Percentiles rank a stretch among this genome's conserved stretches.
Conservation (phyloP, 2,888 invertebrate genomes). For the Cataglyphis cursor region DNA sequence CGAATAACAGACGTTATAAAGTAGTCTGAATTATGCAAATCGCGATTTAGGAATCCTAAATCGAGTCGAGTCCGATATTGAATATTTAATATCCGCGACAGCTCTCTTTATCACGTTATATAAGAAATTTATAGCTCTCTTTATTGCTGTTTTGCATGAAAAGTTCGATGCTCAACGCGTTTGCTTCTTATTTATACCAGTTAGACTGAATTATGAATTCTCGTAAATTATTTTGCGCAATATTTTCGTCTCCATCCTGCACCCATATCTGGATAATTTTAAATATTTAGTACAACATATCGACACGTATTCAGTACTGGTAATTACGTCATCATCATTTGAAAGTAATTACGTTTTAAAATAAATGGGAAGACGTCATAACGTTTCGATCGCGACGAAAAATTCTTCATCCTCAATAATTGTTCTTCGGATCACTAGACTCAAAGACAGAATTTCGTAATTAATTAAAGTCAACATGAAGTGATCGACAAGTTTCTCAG, state of each 20-base stretch:
- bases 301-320: background rate
- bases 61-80: slow-evolving; percentile 13
- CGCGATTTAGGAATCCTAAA: background rate
- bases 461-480: slow-evolving; percentile 1
- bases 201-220: slow-evolving; percentile 22
- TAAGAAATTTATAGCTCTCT: slow-evolving; percentile 15
- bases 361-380: background rate
- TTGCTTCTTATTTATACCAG: background rate
- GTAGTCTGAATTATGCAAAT: slow-evolving; percentile 1
- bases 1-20: background rate
- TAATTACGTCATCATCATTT: background rate
- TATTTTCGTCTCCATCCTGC: background rate
- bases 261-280: slow-evolving; percentile 8
- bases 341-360: background rate
- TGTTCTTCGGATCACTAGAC: background rate
- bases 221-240: slow-evolving; percentile 15
- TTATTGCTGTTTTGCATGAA: slow-evolving; percentile 20
- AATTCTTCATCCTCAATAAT: background rate
- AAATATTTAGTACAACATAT: background rate
- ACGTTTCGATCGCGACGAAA: background rate
- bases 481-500: background rate
- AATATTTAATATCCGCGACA: slow-evolving; percentile 32
- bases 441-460: slow-evolving; percentile 20
- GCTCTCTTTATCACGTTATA: background rate
- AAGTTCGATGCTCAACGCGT: slow-evolving; percentile 22